Percentiles rank a stretch among this genome's conserved stretches.
phyloP scores from a whole-genome alignment of 2,113 vertebrate genomes.

The Polyodon spathula region DNA sequence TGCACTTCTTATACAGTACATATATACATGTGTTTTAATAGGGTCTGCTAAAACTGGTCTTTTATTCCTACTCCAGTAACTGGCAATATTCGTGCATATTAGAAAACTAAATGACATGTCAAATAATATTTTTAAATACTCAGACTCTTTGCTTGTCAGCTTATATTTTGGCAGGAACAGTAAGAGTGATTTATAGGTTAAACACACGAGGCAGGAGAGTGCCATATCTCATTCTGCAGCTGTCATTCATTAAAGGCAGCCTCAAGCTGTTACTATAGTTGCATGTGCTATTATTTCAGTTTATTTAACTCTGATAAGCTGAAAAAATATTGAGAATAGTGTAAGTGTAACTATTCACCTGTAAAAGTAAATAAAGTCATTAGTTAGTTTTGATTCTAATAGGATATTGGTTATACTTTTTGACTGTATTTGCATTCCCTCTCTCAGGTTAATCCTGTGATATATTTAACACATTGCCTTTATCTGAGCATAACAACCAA shows the following conservation, averaged over 20 bases:
- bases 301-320: not conserved
- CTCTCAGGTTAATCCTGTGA: no score
- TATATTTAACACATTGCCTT: no score
- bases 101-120: not conserved
- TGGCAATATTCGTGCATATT: not conserved
- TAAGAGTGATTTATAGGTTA: slow-evolving; percentile 21
- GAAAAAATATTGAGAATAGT: not conserved
- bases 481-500: no score
- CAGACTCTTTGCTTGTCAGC: not conserved
- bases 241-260: slow-evolving; percentile 21
- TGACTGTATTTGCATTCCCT: no score
- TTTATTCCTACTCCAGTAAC: no score
- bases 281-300: slow-evolving; percentile 10
- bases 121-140: not conserved
- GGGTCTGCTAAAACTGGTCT: no score
- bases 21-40: no score
- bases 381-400: no score
- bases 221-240: slow-evolving; percentile 13
- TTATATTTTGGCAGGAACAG: not conserved
- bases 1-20: no score
- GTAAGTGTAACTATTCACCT: not conserved
- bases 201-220: slow-evolving; percentile 1
- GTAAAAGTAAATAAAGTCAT: no score
- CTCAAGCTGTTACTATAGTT: slow-evolving; percentile 9
- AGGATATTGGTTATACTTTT: no score